These are phyloP conservation scores for Babyrousa celebensis DNA, from an alignment of 2,797 vertebrate genomes.

Conservation along the genomic window DNA sequence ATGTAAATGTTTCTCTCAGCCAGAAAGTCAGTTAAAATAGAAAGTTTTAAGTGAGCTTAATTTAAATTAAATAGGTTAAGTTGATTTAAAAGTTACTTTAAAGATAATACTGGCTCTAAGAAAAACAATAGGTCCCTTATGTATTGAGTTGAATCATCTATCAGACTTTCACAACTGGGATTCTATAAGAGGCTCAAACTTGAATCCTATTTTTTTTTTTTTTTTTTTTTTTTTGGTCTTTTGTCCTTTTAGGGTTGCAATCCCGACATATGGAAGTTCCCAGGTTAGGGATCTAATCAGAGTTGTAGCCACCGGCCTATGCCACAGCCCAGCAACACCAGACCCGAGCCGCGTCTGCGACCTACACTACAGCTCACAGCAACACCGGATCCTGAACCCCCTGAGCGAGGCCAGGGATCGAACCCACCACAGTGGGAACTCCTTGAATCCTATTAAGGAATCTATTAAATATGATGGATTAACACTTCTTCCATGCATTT, in stretches of 20 bases:
- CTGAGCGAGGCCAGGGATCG: too few relatives aligned
- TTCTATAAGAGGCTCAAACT: not conserved
- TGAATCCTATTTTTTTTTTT: not conserved
- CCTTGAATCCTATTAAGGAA: not conserved
- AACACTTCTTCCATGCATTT: not conserved
- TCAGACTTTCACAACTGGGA: not conserved
- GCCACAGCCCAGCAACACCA: too few relatives aligned
- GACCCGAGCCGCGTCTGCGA: too few relatives aligned
- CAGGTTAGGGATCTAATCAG: too few relatives aligned
- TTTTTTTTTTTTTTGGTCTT: too few relatives aligned
- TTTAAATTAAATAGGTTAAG: not conserved
- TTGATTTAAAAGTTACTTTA: constrained; percentile 16
- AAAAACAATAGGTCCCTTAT: not conserved
- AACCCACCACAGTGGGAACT: too few relatives aligned
- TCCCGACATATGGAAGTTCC: too few relatives aligned
- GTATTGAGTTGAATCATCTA: not conserved
- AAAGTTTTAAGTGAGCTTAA: constrained; percentile 38
- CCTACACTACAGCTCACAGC: too few relatives aligned
- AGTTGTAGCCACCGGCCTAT: too few relatives aligned
- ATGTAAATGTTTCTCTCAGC: not conserved
- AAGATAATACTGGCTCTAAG: not conserved
- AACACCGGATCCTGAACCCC: too few relatives aligned
- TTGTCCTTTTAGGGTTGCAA: too few relatives aligned
- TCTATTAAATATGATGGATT: not conserved
- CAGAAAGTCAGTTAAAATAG: not conserved